Base-by-base conservation (phyloP, 2,888 invertebrate species). In the Smittia sp. region DNA sequence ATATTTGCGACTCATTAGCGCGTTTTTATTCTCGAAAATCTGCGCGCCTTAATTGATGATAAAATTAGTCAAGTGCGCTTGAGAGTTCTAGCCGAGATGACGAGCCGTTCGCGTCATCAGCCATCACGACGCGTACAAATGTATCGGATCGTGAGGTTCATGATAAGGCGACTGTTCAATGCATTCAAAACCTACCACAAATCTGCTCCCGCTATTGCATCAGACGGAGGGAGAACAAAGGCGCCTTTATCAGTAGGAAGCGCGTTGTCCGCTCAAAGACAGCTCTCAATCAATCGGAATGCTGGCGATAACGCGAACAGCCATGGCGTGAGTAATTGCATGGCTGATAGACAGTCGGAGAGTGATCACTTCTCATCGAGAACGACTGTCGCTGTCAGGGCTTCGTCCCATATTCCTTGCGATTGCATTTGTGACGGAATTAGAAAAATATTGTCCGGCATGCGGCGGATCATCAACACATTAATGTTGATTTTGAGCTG, bases 161-260 rank as follows among this genome's bases (percentile, higher is more conserved):
- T 52, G 58, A 70, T 70, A 70, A 70, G 54, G 32, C 70, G 38
- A 54, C 25, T 70, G 18, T 54, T 54, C 25, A 20, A 54, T 41
- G 70, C 70, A 52, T 18, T 70, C 4, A 70, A 32, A 54, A 46
- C 70, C 13, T 70, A 70, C 54, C 24, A 70, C 22, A 70, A 70
- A 70, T 70, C 54, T 58, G 24, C 70, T 32, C 27, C 32, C 25
- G 46, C 27, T 70, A 70, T 70, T 70, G 58, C 70, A 70, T 70
- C 70, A 70, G 70, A 70, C 46, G 13, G 3, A 11, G n/a, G 46
- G 46, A 32, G 9, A 68, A 70, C 70, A 54, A 70, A 70, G 32
- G 27, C 70, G 15, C n/a, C n/a, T n/a, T n/a, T 27, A 65, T 65
- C 65, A 65, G 65, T n/a, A 54, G 46, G 54, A n/a, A 15, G 22